Evolutionary conservation across 2,797 vertebrate species (phyloP).

Genomic region (Hyperoplus lanceolatus): DNA sequence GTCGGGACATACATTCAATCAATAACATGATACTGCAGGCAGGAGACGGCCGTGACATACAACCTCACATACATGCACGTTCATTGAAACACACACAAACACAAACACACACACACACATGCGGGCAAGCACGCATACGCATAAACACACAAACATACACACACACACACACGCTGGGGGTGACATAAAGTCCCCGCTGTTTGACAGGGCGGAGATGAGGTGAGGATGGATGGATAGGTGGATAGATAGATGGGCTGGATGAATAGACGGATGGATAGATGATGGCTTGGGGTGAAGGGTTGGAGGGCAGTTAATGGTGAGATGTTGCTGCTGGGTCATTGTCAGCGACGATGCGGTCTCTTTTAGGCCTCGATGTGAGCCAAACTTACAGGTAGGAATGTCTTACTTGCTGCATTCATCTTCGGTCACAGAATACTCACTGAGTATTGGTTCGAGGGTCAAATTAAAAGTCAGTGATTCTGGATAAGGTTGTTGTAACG

Average conservation of each 20-base stretch:
- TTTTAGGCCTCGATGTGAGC: slow-evolving; percentile 35
- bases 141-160: slow-evolving; percentile 41
- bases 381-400: slow-evolving; percentile 37
- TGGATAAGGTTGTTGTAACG: too few relatives aligned
- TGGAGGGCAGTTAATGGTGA: slow-evolving; percentile 70
- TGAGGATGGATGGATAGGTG: slow-evolving; percentile 68
- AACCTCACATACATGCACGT: slow-evolving; percentile 44
- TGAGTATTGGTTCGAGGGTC: too few relatives aligned
- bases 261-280: slow-evolving; percentile 47
- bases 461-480: too few relatives aligned
- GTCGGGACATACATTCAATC: slow-evolving; percentile 70
- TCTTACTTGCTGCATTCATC: too few relatives aligned
- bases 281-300: slow-evolving; percentile 34
- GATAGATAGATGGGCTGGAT: slow-evolving; percentile 64
- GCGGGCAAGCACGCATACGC: slow-evolving; percentile 60
- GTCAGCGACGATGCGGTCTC: slow-evolving; percentile 45
- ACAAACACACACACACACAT: slow-evolving; percentile 33
- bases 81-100: slow-evolving; percentile 34
- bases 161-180: slow-evolving; percentile 41
- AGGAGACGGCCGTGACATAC: slow-evolving; percentile 70
- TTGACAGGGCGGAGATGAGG: slow-evolving; percentile 78
- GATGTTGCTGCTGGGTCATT: slow-evolving; percentile 64
- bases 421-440: too few relatives aligned
- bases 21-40: slow-evolving; percentile 79
- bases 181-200: slow-evolving; percentile 59